Conservation (phyloP, 2,113 vertebrate genomes). For the Chloroceryle aenea region DNA sequence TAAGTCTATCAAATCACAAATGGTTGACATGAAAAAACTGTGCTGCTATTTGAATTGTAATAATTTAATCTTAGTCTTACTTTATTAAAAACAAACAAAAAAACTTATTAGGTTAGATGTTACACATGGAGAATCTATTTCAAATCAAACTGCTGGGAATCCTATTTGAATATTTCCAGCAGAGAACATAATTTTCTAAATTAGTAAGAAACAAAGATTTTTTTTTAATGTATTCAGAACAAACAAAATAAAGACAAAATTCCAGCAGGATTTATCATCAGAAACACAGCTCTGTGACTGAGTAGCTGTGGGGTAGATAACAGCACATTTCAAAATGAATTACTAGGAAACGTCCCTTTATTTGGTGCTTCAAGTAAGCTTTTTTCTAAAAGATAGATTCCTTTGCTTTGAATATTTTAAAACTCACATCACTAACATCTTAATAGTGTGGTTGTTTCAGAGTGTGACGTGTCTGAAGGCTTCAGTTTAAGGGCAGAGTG, state of each 20-base stretch:
- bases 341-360: background rate
- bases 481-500: background rate
- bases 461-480: background rate
- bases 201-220: background rate
- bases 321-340: background rate
- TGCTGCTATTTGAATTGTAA: background rate
- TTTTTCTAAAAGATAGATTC: background rate
- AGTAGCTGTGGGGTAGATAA: conserved; percentile 20
- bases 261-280: conserved; percentile 16
- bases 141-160: background rate
- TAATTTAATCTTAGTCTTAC: background rate
- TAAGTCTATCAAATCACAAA: conserved; percentile 9
- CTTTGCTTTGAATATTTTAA: background rate
- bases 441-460: background rate
- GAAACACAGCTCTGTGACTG: background rate
- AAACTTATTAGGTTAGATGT: background rate
- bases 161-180: conserved; percentile 41
- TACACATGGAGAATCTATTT: conserved; percentile 2
- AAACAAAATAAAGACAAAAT: conserved; percentile 10
- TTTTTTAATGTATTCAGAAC: background rate
- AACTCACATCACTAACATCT: background rate
- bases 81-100: background rate
- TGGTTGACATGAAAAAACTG: background rate
- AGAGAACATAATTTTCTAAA: conserved; percentile 41
- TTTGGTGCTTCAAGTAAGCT: background rate